Base-by-base conservation (phyloP, 2,797 vertebrate species). In the Novumbra hubbsi region DNA sequence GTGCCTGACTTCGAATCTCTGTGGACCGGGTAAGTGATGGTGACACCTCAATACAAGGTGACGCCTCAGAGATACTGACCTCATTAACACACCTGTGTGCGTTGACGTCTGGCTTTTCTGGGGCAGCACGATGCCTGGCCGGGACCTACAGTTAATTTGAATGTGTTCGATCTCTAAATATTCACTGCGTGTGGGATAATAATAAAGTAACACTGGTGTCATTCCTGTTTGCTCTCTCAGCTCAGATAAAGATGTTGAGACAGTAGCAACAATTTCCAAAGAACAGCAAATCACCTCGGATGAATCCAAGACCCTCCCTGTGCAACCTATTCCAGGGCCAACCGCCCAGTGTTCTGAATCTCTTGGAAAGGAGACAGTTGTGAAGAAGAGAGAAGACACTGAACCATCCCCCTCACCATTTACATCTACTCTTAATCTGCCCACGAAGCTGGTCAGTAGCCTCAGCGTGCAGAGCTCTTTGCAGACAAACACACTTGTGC, bases 181-280 rank as follows among this genome's bases (percentile, higher is more conserved):
- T 28, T 11, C 48, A 55, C 14, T 12, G 69, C 32, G 32, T 7
- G 17, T 32, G 32, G 64, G 32, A 14, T 66, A 38, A 32, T 66
- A 1, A 24, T 7, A 34, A 4, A 28, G 49, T 71, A 38, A 49
- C 14, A 55, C 17, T 2, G 24, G 5, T 63, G 50, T 72, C 4
- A 38, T 66, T 34, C 30, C n/a, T 72, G 52, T 78, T 80, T 78
- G 66, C 75, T 21, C 73, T 78, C 77, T 74, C 66, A 88, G 87
- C 69, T 65, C 70, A 70, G 76, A 75, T 72, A 77, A 74, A 74
- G 41, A 63, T 7, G 30, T 12, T 65, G 41, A 45, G 41, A 57
- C 76, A 52, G 63, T 38, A 57, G 52, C 14, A n/a, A 50, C 45
- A 0, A 15, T 45, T 57, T 55, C 41, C 24, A 19, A 14, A 16